A percentile compares a stretch with the other conserved stretches of the same genome.
Conservation (phyloP, 1,140 invertebrate genomes). For the Daktulosphaira vitifoliae region DNA sequence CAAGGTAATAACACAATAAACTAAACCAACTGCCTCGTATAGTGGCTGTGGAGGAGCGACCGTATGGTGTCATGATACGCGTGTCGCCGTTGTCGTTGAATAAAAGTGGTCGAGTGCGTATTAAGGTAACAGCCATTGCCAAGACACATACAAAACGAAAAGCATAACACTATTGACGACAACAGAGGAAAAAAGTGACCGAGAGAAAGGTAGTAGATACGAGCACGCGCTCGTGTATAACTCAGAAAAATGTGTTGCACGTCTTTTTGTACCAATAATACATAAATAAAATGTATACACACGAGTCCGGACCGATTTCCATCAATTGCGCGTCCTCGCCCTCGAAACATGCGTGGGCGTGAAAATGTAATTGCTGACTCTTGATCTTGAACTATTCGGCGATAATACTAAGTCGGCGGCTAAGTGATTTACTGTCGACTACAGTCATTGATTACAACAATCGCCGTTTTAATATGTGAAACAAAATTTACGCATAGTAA, state of each 20-base stretch:
- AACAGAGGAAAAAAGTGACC: neutral
- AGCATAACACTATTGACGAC: neutral
- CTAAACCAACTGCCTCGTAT: neutral
- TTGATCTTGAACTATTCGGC: neutral
- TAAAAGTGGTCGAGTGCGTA: too few relatives aligned
- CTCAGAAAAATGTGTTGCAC: neutral
- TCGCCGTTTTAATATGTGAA: neutral
- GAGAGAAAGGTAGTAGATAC: neutral
- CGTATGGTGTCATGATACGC: too few relatives aligned
- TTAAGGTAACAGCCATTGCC: neutral
- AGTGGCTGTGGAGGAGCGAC: too few relatives aligned
- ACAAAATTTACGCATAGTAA: too few relatives aligned
- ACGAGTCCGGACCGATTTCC: too few relatives aligned
- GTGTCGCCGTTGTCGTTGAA: neutral
- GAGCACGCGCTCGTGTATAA: neutral
- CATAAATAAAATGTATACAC: too few relatives aligned
- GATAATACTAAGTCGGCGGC: too few relatives aligned
- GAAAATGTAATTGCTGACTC: neutral
- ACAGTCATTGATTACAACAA: too few relatives aligned
- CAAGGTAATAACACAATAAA: slow-evolving; percentile 24
- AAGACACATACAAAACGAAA: neutral
- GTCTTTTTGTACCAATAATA: neutral
- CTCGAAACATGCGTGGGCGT: slow-evolving; percentile 2
- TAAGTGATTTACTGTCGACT: too few relatives aligned
- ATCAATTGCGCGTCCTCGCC: too few relatives aligned